Base-by-base conservation (phyloP, 92 coral and sea anemone species). In the Parazoanthus darwini region DNA sequence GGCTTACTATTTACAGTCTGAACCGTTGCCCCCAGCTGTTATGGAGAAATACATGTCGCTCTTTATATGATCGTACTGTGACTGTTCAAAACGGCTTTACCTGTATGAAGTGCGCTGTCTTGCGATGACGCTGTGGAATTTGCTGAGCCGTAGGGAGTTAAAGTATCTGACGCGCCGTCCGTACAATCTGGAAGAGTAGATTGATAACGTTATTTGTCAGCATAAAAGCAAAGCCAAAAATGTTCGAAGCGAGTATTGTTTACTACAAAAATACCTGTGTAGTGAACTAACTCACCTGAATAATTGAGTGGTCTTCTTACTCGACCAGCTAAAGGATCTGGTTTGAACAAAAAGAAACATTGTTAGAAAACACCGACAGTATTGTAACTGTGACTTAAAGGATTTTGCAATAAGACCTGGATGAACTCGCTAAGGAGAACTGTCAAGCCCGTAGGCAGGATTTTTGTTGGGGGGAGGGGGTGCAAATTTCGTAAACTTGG, bases 101-200 rank as follows among this genome's bases (percentile, higher is more conserved):
- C 92, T 43, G 94, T 88, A 86, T 92, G 92, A 44, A 85, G 84
- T 7, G 88, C 36, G 35, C 90, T 88, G 63, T 92, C 90, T 39
- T 89, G 94, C 25, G 70, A 63, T 23, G 94, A 77, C 20, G 90
- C 81, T 14, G 92, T 71, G 59, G 92, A 58, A 54, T 89, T 88
- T 15, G 79, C 91, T 20, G 90, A 81, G 54, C 92, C 78, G 86
- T 89, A 89, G 13, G 90, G 87, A 26, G 82, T 33, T 73, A 75
- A 39, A 86, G 86, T 92, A 26, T 92, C 89, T 1, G 90, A 68
- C 16, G 94, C 83, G 22, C 37, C 76, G 85, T 58, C 87, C 68
- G 87, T 84, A 56, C 33, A 71, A 54, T 84, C 87, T 84, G 67
- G 25, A 77, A 54, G 6, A 33, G 63, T 39, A 18, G 6, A 68